Evolutionary conservation across 2,888 invertebrate species (phyloP).

Genomic region (Lasioglossum vierecki): DNA sequence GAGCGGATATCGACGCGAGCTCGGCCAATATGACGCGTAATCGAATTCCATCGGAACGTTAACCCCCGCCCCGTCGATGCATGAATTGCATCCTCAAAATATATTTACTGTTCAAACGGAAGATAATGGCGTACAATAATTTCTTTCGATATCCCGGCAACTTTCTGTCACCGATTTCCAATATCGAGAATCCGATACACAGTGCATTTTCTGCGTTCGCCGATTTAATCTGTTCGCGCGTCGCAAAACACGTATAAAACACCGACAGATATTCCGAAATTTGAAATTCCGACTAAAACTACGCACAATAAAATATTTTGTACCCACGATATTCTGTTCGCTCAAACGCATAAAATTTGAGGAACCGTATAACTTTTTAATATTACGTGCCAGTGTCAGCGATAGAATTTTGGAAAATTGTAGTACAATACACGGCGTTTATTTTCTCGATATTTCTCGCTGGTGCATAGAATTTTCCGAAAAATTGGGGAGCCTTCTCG

Average conservation of each 20-base stretch:
- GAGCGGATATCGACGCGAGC: conserved; percentile 39
- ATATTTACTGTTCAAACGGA: not conserved
- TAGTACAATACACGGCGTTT: not conserved
- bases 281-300: not conserved
- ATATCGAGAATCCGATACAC: not conserved
- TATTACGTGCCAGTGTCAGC: not conserved
- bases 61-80: not conserved
- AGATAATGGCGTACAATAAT: not conserved
- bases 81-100: not conserved
- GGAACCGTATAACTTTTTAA: not conserved
- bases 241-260: not conserved
- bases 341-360: not conserved
- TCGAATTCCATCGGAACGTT: conserved; percentile 27
- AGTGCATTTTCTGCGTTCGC: not conserved
- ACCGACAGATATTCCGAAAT: not conserved
- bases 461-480: not conserved
- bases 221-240: not conserved
- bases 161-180: not conserved
- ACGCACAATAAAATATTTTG: not conserved
- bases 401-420: not conserved
- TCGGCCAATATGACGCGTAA: conserved; percentile 23
- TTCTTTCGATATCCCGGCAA: not conserved
- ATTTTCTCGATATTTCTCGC: not conserved
- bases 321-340: not conserved
- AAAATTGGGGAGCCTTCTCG: not conserved